These are phyloP conservation scores for Aplidium turbinatum DNA, from an alignment of 23 tunicate genomes.

Conservation along the genomic window DNA sequence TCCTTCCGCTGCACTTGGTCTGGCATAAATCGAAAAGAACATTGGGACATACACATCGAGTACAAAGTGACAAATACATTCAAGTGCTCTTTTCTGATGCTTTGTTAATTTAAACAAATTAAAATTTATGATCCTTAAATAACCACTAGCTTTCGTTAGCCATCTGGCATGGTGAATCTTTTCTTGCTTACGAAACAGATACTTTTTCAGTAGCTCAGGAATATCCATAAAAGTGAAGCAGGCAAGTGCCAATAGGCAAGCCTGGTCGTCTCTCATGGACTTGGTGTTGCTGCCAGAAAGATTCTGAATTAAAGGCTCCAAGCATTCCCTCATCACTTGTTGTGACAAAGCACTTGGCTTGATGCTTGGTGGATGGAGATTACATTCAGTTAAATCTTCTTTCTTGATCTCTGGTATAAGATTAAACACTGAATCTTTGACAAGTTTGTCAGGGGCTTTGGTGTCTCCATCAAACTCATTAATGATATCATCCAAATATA, in stretches of 20 bases:
- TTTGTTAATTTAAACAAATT: constrained; percentile 1
- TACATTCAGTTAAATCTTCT: not conserved
- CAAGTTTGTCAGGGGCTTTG: constrained; percentile 4
- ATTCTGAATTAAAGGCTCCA: not conserved
- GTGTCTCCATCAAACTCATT: constrained; percentile 1
- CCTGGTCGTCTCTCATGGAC: constrained; percentile 11
- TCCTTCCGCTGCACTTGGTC: constrained; percentile 18
- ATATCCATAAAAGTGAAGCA: constrained; percentile 10
- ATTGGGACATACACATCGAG: too few relatives aligned
- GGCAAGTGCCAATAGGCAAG: not conserved
- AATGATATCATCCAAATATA: constrained; percentile 5
- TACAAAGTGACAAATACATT: constrained; percentile 1
- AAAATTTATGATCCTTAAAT: not conserved
- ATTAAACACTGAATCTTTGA: not conserved
- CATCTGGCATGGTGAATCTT: constrained; percentile 6
- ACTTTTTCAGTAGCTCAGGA: not conserved
- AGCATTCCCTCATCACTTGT: constrained; percentile 1
- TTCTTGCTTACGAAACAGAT: not conserved
- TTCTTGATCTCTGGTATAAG: not conserved
- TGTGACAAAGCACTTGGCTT: constrained; percentile 7
- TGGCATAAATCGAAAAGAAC: constrained; percentile 15
- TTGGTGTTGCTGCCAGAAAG: not conserved
- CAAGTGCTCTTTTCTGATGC: not conserved
- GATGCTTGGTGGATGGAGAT: constrained; percentile 4
- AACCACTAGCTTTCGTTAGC: constrained; percentile 4